phyloP scores from a whole-genome alignment of 2,888 invertebrate species.

The Syrista parreyssii region DNA sequence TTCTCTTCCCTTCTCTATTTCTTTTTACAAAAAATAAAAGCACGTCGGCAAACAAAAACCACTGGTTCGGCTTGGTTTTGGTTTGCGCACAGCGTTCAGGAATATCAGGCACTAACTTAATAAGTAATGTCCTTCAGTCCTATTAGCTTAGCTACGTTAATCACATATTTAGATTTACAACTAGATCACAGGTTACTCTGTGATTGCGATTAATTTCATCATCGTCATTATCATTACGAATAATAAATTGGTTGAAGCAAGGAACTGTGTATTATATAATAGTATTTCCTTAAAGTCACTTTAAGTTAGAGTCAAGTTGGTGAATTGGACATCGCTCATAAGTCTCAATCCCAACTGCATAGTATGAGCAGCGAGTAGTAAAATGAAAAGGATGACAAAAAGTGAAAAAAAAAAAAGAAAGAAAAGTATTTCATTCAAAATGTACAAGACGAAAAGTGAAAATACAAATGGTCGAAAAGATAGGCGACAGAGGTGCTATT shows the following conservation, averaged over 20 bases:
- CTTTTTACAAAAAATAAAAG: constrained; percentile 16
- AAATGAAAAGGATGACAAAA: background rate
- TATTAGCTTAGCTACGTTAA: constrained; percentile 56
- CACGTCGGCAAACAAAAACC: constrained; percentile 14
- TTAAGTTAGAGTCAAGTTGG: constrained; percentile 14
- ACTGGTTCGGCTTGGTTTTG: constrained; percentile 9
- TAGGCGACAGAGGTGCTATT: background rate
- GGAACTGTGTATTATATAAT: constrained; percentile 51
- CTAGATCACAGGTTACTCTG: constrained; percentile 51
- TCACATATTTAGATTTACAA: constrained; percentile 47
- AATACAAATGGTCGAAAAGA: background rate
- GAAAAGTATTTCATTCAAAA: background rate
- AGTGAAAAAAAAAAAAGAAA: background rate
- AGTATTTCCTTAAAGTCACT: constrained; percentile 18
- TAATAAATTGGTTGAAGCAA: constrained; percentile 57
- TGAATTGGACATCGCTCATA: constrained; percentile 8
- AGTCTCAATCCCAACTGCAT: background rate
- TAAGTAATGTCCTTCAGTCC: constrained; percentile 58
- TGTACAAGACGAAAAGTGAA: background rate
- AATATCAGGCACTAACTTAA: constrained; percentile 44
- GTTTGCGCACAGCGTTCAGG: background rate
- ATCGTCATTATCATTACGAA: constrained; percentile 36
- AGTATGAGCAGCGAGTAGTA: background rate
- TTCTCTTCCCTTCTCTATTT: constrained; percentile 7
- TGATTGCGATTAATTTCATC: constrained; percentile 36